Evolutionary conservation across 2,797 vertebrate genomes (phyloP).

Genomic region (Loris lydekkerianus): DNA sequence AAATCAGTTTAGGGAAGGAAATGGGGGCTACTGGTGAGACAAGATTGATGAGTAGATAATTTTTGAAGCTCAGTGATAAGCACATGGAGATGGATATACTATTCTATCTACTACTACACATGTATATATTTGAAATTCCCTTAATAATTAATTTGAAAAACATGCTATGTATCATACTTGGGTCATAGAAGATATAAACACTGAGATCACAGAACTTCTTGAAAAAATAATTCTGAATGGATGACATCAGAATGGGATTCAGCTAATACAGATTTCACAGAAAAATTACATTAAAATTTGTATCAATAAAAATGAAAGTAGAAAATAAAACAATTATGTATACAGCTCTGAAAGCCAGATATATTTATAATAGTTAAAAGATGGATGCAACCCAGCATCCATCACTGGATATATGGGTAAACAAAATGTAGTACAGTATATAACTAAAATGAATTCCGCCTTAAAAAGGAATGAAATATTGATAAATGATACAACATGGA

Average conservation of each 20-base stretch:
- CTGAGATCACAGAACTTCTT: background rate
- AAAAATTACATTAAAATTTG: background rate
- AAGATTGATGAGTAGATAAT: background rate
- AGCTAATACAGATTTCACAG: background rate
- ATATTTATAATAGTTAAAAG: background rate
- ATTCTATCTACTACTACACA: background rate
- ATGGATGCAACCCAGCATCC: background rate
- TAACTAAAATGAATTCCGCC: background rate
- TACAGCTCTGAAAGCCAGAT: background rate
- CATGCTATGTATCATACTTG: background rate
- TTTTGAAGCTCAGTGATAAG: background rate
- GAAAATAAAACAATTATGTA: background rate
- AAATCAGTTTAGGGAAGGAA: background rate
- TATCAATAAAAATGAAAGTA: background rate
- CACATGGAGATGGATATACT: background rate
- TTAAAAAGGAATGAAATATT: background rate
- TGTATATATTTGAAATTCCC: background rate
- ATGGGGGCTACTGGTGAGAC: background rate
- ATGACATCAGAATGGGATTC: background rate
- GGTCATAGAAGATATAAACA: background rate
- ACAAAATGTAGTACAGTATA: background rate
- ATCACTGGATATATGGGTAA: background rate
- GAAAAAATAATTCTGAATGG: background rate
- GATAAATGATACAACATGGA: background rate
- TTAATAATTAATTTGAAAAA: background rate